phyloP scores from a whole-genome alignment of 2,888 invertebrate genomes.

The Clanis bilineata region DNA sequence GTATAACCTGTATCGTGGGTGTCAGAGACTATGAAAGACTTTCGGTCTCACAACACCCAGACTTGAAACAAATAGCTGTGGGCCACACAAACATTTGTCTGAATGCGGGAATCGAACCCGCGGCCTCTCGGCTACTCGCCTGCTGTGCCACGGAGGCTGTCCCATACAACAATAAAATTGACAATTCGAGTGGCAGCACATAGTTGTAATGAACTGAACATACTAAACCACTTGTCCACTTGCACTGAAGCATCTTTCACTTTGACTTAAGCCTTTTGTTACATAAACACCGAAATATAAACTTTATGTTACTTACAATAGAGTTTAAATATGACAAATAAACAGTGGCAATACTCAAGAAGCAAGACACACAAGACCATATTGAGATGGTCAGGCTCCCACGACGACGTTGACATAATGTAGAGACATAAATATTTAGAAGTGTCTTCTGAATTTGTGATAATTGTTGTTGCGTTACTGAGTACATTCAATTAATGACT shows the following conservation, averaged over 20 bases:
- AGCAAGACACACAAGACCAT: constrained; percentile 46
- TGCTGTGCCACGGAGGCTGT: too few species aligned
- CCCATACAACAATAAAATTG: constrained; percentile 2
- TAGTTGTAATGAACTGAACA: constrained; percentile 4
- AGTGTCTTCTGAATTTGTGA: neutral
- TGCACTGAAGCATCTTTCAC: constrained; percentile 2
- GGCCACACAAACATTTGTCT: too few species aligned
- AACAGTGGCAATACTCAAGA: neutral
- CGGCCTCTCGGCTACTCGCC: too few species aligned
- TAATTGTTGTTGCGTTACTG: too few species aligned
- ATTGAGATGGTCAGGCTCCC: constrained; percentile 74
- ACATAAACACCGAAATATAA: neutral
- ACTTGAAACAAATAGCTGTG: too few species aligned
- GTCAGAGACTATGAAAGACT: too few species aligned
- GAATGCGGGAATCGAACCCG: too few species aligned
- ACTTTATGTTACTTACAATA: neutral
- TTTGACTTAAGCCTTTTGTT: neutral
- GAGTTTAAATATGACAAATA: neutral
- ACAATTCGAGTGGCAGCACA: constrained; percentile 1
- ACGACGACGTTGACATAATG: constrained; percentile 49
- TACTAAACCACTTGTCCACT: constrained; percentile 7
- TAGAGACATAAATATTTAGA: constrained; percentile 27
- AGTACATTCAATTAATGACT: too few species aligned
- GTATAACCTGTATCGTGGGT: too few species aligned
- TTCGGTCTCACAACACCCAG: too few species aligned